Evolutionary conservation across 1,140 invertebrate species (phyloP).

Genomic region (Mizuhopecten yessoensis): DNA sequence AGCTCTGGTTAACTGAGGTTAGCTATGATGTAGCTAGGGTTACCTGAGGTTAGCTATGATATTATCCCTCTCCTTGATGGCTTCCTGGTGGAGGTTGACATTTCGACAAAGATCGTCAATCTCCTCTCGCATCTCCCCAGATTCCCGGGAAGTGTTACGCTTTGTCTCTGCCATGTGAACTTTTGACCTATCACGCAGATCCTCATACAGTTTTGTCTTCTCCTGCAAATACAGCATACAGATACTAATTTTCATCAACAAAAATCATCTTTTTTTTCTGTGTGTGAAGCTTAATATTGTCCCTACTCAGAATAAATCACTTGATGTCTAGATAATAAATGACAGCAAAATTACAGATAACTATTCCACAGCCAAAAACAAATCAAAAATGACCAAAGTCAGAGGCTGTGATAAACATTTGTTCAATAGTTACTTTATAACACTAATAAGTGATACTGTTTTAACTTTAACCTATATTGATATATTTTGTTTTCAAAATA

Average conservation of each 20-base stretch:
- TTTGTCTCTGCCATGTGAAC: constrained; percentile 27
- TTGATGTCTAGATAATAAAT: too few relatives aligned
- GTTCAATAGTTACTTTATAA: too few relatives aligned
- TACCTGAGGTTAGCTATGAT: constrained; percentile 25
- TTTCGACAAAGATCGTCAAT: constrained; percentile 58
- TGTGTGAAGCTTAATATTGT: too few relatives aligned
- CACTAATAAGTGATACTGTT: too few relatives aligned
- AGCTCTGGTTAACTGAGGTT: background rate
- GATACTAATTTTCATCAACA: background rate
- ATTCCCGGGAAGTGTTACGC: constrained; percentile 45
- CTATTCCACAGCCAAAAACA: too few relatives aligned
- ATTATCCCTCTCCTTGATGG: background rate
- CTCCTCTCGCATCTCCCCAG: constrained; percentile 59
- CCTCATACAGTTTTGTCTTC: constrained; percentile 69
- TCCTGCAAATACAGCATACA: constrained; percentile 61
- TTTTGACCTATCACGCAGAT: constrained; percentile 57
- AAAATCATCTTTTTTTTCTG: too few relatives aligned
- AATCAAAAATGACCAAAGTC: too few relatives aligned
- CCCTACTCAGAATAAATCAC: too few relatives aligned
- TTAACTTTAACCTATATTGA: too few relatives aligned
- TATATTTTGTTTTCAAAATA: too few relatives aligned
- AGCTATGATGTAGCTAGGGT: background rate
- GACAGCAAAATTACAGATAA: too few relatives aligned
- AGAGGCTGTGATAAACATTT: too few relatives aligned
- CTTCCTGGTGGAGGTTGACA: background rate